Percentiles rank a stretch among this genome's conserved stretches.
These are phyloP conservation scores for Stichodactyla mertensii DNA, from an alignment of 64 coral and sea anemone species.

Conservation along the genomic window DNA sequence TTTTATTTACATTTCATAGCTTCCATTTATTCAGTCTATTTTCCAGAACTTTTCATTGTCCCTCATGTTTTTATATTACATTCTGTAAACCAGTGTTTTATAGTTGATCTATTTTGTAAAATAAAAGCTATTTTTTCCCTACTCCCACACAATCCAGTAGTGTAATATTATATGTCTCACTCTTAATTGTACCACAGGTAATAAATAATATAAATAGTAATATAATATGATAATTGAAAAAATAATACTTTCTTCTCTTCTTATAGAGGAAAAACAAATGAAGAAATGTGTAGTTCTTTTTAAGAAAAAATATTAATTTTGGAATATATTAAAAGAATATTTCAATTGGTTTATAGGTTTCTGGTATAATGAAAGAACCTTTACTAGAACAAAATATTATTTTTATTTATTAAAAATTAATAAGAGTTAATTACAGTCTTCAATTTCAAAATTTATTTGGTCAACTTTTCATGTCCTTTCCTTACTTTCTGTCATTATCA, in stretches of 20 bases:
- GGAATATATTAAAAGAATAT: neutral
- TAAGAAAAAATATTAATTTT: too few relatives aligned
- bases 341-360: neutral
- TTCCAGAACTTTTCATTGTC: too few relatives aligned
- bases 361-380: neutral
- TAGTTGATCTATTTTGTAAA: neutral
- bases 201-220: constrained; percentile 1
- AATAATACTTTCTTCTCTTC: neutral
- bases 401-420: constrained; percentile 2
- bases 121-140: neutral
- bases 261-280: neutral
- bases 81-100: neutral
- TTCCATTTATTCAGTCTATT: too few relatives aligned
- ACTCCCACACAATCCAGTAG: neutral
- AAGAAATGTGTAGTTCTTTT: too few relatives aligned
- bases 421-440: neutral
- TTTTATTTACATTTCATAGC: too few relatives aligned
- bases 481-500: neutral
- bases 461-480: neutral
- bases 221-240: neutral
- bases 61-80: neutral
- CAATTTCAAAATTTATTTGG: neutral
- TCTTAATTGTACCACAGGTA: neutral
- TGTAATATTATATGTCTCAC: neutral
- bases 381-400: neutral